phyloP scores from a whole-genome alignment of 2,888 invertebrate genomes.

The Charanyca ferruginea region DNA sequence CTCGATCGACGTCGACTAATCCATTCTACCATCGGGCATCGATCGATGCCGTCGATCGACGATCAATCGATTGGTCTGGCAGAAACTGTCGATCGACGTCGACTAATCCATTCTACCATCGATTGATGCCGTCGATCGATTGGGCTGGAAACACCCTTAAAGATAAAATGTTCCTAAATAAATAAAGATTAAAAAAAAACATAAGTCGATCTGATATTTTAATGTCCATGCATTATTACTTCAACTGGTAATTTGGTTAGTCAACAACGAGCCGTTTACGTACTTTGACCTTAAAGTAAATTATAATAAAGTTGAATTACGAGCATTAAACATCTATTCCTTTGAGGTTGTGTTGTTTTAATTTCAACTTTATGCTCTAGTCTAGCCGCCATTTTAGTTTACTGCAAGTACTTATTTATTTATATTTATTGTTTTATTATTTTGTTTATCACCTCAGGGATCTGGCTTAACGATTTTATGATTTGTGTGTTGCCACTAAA shows the following conservation, averaged over 20 bases:
- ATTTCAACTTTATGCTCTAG: constrained; percentile 39
- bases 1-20: no score
- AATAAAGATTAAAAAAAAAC: background rate
- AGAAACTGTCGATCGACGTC: no score
- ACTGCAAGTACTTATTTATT: constrained; percentile 25
- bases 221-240: constrained; percentile 8
- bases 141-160: no score
- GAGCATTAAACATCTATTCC: constrained; percentile 45
- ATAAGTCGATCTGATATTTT: constrained; percentile 1
- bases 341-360: constrained; percentile 35
- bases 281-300: constrained; percentile 40
- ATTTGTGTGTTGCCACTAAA: background rate
- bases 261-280: constrained; percentile 27
- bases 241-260: constrained; percentile 5
- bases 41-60: no score
- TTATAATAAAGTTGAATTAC: constrained; percentile 57
- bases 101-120: no score
- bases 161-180: no score
- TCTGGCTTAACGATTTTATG: background rate
- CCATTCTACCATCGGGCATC: no score
- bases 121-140: no score
- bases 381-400: constrained; percentile 36
- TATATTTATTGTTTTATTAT: constrained; percentile 27
- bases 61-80: no score
- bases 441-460: constrained; percentile 8